Evolutionary conservation across 2,888 invertebrate genomes (phyloP).

Genomic region (Ashinkailepas kermadecensis): DNA sequence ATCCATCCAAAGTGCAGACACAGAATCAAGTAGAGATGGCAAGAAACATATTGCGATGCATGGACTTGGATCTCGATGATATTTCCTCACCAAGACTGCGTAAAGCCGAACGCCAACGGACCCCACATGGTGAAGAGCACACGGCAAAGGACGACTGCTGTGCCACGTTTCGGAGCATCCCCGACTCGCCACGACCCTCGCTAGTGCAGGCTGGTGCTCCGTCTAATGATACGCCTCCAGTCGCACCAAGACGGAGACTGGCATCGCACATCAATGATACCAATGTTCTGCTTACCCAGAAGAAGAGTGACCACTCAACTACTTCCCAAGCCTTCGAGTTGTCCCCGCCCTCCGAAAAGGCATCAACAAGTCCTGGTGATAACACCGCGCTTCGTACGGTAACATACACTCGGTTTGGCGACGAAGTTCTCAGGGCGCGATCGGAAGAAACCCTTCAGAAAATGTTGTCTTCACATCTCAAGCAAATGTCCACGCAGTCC

Average conservation of each 20-base stretch:
- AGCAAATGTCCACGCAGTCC: not conserved
- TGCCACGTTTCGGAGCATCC: not conserved
- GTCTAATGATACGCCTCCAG: not conserved
- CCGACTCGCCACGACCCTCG: not conserved
- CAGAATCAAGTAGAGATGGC: not conserved
- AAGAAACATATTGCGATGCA: not conserved
- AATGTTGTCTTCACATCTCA: not conserved
- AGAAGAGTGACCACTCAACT: not conserved
- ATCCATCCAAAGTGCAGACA: not conserved
- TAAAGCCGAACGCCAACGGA: no score
- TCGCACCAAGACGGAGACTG: not conserved
- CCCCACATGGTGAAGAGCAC: not conserved
- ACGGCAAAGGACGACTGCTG: not conserved
- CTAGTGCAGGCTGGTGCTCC: not conserved
- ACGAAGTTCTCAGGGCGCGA: not conserved
- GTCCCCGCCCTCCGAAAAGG: not conserved
- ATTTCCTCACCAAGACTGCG: not conserved
- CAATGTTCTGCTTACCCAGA: not conserved
- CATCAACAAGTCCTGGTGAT: no score
- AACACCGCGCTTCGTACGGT: not conserved
- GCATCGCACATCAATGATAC: not conserved
- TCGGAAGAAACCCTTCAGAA: not conserved
- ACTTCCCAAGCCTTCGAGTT: not conserved
- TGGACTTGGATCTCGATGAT: not conserved
- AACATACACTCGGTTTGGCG: not conserved